Evolutionary conservation across 2,113 vertebrate genomes (phyloP), one percentile per base, ranked within the genome.

Genomic region (Myiopsitta monachus): DNA sequence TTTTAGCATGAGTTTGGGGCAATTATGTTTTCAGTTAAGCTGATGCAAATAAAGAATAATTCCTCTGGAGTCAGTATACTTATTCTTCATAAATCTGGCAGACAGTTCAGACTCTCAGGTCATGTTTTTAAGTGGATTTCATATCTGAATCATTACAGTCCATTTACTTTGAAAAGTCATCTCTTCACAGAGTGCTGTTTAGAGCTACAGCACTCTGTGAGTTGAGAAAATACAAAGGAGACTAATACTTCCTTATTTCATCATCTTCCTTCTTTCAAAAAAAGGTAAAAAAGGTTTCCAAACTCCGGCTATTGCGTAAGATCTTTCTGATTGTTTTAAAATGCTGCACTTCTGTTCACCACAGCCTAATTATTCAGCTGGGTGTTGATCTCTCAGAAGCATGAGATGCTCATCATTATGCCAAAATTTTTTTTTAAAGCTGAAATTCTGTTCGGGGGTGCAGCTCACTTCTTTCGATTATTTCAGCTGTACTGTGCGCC

Each of bases 401-500:
- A 62, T 14, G 13, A 82, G 46, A 91, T 81, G 31, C 7, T 46
- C 41, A 51, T 66, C n/a, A 44, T 52, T 13, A 18, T 72, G 28
- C 27, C 24, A 83, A 88, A 62, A 59, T 70, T 78, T 97, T 55
- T 95, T 96, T 94, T 79, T 47, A 59, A 95, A 76, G 19, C 31
- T 90, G 11, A 67, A 83, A 90, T 87, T 74, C 15, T 77, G 27
- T 64, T 85, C 80, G 43, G 22, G 9, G 62, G 18, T 54, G 69
- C 69, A 82, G 43, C 14, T 84, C 8, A 49, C 83, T 91, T 69
- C 49, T 90, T 68, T 92, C 28, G 83, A 30, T 92, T 90, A 88
- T 87, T 94, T 97, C 86, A 94, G 51, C 62, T 85, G 61, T 57
- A 75, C 11, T 28, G 13, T 46, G 38, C n/a, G 68, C 14, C 49